Evolutionary conservation across 2,888 invertebrate genomes (phyloP), one percentile per base, ranked within the genome.

Genomic region (Nephrotoma appendiculata): DNA sequence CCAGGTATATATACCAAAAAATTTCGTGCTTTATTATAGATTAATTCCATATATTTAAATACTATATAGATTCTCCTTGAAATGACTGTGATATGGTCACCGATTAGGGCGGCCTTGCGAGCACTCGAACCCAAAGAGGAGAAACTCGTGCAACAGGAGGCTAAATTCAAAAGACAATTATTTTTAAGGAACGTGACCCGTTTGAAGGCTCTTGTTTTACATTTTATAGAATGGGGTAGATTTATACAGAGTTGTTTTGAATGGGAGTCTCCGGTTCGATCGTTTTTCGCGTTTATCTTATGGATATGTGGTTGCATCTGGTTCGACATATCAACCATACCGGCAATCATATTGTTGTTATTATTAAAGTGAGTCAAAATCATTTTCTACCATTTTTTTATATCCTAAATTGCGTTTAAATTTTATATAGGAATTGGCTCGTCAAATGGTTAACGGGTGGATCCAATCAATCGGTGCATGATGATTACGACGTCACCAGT

Each of bases 181-280:
- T 98, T 99, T 91, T 95, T 99, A 87, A 94, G 96, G 86, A 99
- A 99, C 90, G 98, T 99, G 9, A 95, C 98, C 92, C 94, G 99
- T 89, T 93, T 99, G 87, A 98, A 98, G 91, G 95, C 95, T 83
- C 96, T 99, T 87, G 96, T 97, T 12, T 95, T 97, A 93, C 95
- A 96, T 91, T 95, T 98, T 89, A 95, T 98, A 88, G 98, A 98
- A 91, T 93, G 96, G 87, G 97, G 97, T 9, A 96, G 97, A 92
- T 97, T 97, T 91, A 94, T 99, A 88, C 97, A 98, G 97, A 97
- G 97, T 91, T 98, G 98, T 91, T 98, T 98, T 90, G 97, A 98
- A 92, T 99, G 99, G 99, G 98, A 99, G 90, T 98, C 96, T 5
- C 96, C 96, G 86, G 91, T 96, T 57, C 94, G 97, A 88, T 98